These are phyloP conservation scores for Pseudorhombus dupliciocellatus DNA, from an alignment of 2,113 vertebrate genomes.

Conservation along the genomic window DNA sequence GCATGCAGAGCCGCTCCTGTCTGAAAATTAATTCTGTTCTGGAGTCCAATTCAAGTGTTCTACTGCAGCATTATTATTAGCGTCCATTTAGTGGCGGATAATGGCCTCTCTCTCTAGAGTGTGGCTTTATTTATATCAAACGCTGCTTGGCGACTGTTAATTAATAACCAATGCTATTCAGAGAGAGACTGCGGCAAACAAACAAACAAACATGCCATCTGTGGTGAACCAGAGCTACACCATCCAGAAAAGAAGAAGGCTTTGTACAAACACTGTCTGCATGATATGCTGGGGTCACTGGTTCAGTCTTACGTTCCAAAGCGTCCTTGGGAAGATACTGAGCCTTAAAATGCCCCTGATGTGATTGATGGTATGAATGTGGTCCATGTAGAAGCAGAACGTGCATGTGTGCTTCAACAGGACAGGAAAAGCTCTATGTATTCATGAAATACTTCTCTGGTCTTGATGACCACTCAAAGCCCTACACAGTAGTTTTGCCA, in stretches of 20 bases:
- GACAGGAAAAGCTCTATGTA: not conserved
- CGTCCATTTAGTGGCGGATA: not conserved
- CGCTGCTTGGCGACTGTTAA: not conserved
- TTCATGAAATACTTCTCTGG: not conserved
- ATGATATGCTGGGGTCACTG: not conserved
- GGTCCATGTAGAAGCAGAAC: too few species aligned
- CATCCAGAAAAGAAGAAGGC: not conserved
- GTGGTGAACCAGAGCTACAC: not conserved
- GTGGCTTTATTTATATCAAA: not conserved
- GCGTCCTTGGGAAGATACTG: too few species aligned
- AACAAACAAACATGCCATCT: not conserved
- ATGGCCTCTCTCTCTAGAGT: conserved; percentile 9
- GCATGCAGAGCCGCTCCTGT: not conserved
- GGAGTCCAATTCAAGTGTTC: not conserved
- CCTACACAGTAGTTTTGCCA: not conserved
- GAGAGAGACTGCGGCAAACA: not conserved
- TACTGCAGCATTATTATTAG: not conserved
- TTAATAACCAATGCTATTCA: not conserved
- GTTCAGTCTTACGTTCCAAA: too few species aligned
- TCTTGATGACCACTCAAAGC: not conserved
- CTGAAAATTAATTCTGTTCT: not conserved
- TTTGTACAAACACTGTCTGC: not conserved
- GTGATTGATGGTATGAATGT: too few species aligned
- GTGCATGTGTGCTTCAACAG: not conserved
- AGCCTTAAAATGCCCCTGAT: too few species aligned